phyloP scores from a whole-genome alignment of 2,888 invertebrate species.

The Aquatica leii region DNA sequence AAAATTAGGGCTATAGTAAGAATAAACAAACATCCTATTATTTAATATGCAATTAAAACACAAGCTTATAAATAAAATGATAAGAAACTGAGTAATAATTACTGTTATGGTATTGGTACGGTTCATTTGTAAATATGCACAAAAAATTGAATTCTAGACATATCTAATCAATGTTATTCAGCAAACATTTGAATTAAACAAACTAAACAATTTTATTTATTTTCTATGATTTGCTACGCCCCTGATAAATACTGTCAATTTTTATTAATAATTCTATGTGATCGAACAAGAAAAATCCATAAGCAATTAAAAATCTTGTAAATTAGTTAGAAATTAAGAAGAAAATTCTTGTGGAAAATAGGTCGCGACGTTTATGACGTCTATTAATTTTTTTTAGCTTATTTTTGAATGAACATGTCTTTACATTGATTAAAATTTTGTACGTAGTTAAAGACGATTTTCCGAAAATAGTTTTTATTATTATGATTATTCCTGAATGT shows the following conservation, averaged over 20 bases:
- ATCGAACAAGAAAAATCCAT: constrained; percentile 27
- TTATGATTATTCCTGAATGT: not conserved
- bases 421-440: too few species aligned
- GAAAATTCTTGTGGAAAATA: constrained; percentile 24
- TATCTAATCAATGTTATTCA: constrained; percentile 14
- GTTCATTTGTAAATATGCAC: constrained; percentile 19
- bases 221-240: constrained; percentile 16
- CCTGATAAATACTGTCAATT: constrained; percentile 18
- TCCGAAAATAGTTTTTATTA: too few species aligned
- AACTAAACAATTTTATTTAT: not conserved
- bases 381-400: constrained; percentile 3
- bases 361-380: constrained; percentile 21
- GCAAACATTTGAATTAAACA: not conserved
- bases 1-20: too few species aligned
- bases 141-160: constrained; percentile 17
- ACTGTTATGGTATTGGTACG: constrained; percentile 11
- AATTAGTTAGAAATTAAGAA: constrained; percentile 25
- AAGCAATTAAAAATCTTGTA: constrained; percentile 31
- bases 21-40: too few species aligned
- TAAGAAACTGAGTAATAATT: constrained; percentile 14
- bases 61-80: not conserved
- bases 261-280: constrained; percentile 12
- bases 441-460: too few species aligned
- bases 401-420: constrained; percentile 1
- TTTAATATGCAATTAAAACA: constrained; percentile 17